Base-by-base conservation (phyloP, 2,888 invertebrate genomes). In the Uloborus plumipes region DNA sequence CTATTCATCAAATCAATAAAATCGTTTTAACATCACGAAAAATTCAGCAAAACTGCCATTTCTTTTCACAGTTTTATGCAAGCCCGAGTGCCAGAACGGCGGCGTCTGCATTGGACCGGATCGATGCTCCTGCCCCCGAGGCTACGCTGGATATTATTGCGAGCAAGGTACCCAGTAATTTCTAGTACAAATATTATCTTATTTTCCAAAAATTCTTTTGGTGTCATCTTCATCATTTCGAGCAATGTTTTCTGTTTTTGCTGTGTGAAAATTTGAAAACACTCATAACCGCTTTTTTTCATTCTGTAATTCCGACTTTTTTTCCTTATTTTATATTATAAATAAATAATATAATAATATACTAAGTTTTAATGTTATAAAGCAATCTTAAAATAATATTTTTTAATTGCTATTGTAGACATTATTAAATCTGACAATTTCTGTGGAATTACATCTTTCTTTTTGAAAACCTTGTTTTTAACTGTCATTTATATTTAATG, bases 111-210 rank as follows among this genome's bases (percentile, higher is more conserved):
- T 73, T 14, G 72, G 77, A 1, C 66, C 72, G 47, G 82, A 73
- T 20, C 76, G 77, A 67, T 83, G 82, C 39, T 59, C 82, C 13
- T 83, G 82, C 15, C 9, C 64, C 4, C 59, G 77, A 83, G 82
- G 82, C 16, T 83, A 62, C 50, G 14, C 51, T 31, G 82, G 82
- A 15, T 66, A 61, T 18, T 50, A 49, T 15, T 83, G 82, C 26
- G 82, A 83, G 73, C 67, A 83, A 72, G 66, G 82, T 83, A 77
- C 66, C n/a, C 16, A 20, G 9, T 39, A 39, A 39, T 39, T 39
- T 39, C 39, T 39, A 1, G 6, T 14, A 20, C 20, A 58, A 39
- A 39, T 39, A 39, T 39, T 39, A 39, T 39, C 39, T 39, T 39
- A 3, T 39, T n/a, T n/a, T 39, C 9, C 39, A 39, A 39, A 39